A percentile compares a stretch with the other conserved stretches of the same genome.
phyloP scores from a whole-genome alignment of 1,140 invertebrate species.

The Drosophila ananassae region DNA sequence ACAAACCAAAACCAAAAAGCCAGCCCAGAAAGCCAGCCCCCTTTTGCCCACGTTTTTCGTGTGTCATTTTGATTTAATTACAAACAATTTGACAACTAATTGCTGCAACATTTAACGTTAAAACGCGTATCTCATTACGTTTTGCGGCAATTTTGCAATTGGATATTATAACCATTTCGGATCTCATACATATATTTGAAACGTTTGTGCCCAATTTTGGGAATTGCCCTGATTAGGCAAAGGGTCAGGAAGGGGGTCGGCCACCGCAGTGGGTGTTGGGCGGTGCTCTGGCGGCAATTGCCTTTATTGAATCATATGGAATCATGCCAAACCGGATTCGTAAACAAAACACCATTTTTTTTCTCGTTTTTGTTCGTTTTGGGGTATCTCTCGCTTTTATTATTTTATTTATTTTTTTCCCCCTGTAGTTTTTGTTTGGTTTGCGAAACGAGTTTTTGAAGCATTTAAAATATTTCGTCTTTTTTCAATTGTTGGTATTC shows the following conservation, averaged over 20 bases:
- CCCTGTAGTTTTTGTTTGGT: constrained; percentile 25
- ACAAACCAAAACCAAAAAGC: background rate
- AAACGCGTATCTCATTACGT: constrained; percentile 75
- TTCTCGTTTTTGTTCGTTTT: constrained; percentile 24
- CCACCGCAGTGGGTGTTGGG: background rate
- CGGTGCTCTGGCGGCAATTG: constrained; percentile 10
- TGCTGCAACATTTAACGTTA: constrained; percentile 77
- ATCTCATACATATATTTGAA: constrained; percentile 39
- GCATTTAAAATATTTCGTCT: constrained; percentile 59
- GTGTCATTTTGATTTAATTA: constrained; percentile 82
- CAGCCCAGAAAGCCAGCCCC: background rate
- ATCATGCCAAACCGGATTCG: constrained; percentile 80
- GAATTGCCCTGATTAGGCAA: constrained; percentile 21
- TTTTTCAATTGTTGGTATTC: constrained; percentile 10
- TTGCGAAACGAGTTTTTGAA: constrained; percentile 59
- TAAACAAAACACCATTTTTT: constrained; percentile 50
- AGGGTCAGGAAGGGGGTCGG: background rate
- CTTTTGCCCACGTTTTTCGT: constrained; percentile 43
- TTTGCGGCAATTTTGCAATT: constrained; percentile 77
- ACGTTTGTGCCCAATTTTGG: constrained; percentile 59
- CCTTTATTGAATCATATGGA: constrained; percentile 65
- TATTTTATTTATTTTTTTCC: background rate
- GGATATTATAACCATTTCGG: constrained; percentile 56
- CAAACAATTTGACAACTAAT: constrained; percentile 83
- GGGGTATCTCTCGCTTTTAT: constrained; percentile 12